Evolutionary conservation across 2,888 invertebrate species (phyloP), one percentile per base, ranked within the genome.

Genomic region (Eristalis arbustorum): DNA sequence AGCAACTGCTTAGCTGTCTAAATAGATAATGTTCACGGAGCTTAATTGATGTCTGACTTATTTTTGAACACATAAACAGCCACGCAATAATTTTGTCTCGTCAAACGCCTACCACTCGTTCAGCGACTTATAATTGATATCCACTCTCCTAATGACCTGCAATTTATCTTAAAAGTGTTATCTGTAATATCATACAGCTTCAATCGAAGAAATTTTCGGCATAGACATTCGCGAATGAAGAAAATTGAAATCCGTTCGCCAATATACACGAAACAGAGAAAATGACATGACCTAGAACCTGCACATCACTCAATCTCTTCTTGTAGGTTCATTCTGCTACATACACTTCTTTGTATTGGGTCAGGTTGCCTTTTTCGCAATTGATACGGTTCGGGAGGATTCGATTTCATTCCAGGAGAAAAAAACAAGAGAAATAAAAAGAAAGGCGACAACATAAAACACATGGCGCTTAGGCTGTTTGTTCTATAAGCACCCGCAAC

Each of bases 381-480:
- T 25, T 10, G 59, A 59, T 59, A 59, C 59, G 59, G 59, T 25
- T 59, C 59, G 25, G 25, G 8, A 1, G 59, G 23, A 25, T 59
- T 59, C 59, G 25, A 59, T 59, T 59, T 25, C 59, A 59, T 13
- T 23, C 25, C 18, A 28, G 25, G 13, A 59, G 13, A 13, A 31
- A 22, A 25, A 62, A 18, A 68, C 42, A 40, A 42, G 40, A 13
- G 10, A 49, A 40, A 23, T 28, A 18, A 34, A 2, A 25, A 25
- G n/a, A 42, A 25, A 31, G 64, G 64, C 49, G 37, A 18, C 10
- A 28, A 10, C 31, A 42, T 57, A 22, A 34, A 66, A 66, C 57
- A 18, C 28, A 49, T 34, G 63, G 34, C 57, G 59, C 59, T 42
- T 67, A 22, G 59, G 31, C 59, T 67, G 59, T 42, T 40, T 67